These are phyloP conservation scores for Potorous gilbertii DNA, from an alignment of 2,797 vertebrate species.

Conservation along the genomic window DNA sequence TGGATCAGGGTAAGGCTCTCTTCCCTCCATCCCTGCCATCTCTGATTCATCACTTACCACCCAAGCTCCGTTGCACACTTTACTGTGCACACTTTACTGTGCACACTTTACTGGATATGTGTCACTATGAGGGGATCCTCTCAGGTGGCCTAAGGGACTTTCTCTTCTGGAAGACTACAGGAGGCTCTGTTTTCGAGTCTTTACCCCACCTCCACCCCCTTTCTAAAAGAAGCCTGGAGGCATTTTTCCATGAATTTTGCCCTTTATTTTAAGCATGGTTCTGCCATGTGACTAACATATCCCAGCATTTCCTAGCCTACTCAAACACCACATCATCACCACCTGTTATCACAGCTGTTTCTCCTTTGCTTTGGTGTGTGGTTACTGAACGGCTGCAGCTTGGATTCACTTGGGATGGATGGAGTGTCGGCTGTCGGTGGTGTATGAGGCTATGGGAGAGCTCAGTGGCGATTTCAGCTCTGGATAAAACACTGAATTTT, in stretches of 20 bases:
- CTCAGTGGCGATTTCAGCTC: constrained; percentile 11
- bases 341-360: constrained; percentile 45
- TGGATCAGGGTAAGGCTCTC: too few species aligned
- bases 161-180: not conserved
- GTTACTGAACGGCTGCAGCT: constrained; percentile 30
- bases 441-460: not conserved
- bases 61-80: not conserved
- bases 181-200: not conserved
- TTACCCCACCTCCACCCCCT: not conserved
- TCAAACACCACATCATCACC: constrained; percentile 32
- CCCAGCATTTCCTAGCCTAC: not conserved
- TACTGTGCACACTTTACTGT: not conserved
- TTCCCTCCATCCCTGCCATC: not conserved
- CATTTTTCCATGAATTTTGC: not conserved
- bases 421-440: not conserved
- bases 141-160: not conserved
- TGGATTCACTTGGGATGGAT: constrained; percentile 3
- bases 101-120: not conserved
- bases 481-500: constrained; percentile 7
- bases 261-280: constrained; percentile 31
- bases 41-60: not conserved
- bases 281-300: not conserved
- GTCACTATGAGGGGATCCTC: fast-evolving
- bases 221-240: constrained; percentile 2
- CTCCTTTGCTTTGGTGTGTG: not conserved